Conservation (phyloP, 2,797 vertebrate species). For the Lutjanus campechanus region DNA sequence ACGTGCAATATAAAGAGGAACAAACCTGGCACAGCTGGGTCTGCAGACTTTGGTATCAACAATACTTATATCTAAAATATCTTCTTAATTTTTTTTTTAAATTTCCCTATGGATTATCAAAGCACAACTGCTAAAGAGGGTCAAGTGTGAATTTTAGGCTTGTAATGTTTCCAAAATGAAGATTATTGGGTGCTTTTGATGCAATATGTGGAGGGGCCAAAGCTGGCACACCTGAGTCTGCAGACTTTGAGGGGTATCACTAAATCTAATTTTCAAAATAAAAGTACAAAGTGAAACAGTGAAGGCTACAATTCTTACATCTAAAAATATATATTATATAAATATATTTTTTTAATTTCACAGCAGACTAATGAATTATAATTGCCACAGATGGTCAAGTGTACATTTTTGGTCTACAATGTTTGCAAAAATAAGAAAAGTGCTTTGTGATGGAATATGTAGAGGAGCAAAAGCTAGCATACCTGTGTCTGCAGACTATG, state of each 20-base stretch:
- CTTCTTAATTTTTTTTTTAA: too few species aligned
- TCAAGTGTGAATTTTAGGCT: too few species aligned
- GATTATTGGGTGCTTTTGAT: too few species aligned
- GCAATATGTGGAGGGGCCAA: too few species aligned
- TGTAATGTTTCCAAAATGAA: too few species aligned
- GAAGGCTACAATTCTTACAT: not conserved
- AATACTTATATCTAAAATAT: too few species aligned
- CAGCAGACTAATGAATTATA: not conserved
- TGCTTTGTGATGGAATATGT: not conserved
- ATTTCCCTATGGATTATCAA: too few species aligned
- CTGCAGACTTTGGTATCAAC: not conserved
- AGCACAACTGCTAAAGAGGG: too few species aligned
- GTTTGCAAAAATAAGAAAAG: not conserved
- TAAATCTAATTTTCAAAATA: not conserved
- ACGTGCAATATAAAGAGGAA: not conserved
- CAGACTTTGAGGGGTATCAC: not conserved
- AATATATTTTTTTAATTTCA: not conserved
- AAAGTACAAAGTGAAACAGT: too few species aligned
- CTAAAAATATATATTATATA: not conserved
- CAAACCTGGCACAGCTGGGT: conserved; percentile 7
- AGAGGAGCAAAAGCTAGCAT: conserved; percentile 10
- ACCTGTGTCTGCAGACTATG: too few species aligned
- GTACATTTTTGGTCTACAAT: not conserved
- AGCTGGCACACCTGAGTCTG: too few species aligned
- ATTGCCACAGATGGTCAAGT: not conserved